A percentile compares a stretch with the other conserved stretches of the same genome.
These are phyloP conservation scores for Cephus spinipes DNA, from an alignment of 2,888 invertebrate species.

Conservation along the genomic window DNA sequence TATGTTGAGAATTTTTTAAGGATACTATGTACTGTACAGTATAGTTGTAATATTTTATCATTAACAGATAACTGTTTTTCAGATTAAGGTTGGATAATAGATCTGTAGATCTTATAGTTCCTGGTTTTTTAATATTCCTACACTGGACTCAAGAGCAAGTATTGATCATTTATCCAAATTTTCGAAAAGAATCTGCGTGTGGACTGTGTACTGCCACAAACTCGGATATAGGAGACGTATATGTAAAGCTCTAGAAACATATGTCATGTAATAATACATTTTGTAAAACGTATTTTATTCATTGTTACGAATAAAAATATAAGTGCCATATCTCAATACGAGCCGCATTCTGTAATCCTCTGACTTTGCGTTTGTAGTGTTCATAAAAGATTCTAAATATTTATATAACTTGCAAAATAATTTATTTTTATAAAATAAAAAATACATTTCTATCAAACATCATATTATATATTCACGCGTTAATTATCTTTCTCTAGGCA, in stretches of 20 bases:
- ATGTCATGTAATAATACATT: not conserved
- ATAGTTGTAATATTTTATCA: not conserved
- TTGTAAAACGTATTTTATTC: not conserved
- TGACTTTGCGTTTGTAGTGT: not conserved
- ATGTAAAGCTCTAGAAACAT: not conserved
- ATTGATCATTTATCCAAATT: slow-evolving; percentile 58
- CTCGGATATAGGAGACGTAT: slow-evolving; percentile 9
- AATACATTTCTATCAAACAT: not conserved
- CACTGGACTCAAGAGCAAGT: slow-evolving; percentile 60
- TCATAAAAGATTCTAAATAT: not conserved
- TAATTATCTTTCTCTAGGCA: slow-evolving; percentile 49
- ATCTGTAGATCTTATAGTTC: slow-evolving; percentile 50
- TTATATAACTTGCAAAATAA: not conserved
- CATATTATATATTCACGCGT: not conserved
- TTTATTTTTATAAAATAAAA: not conserved
- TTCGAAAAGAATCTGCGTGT: slow-evolving; percentile 58
- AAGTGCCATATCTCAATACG: not conserved
- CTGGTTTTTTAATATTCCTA: slow-evolving; percentile 53
- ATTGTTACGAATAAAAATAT: not conserved
- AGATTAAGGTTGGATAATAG: slow-evolving; percentile 50
- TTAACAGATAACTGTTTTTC: slow-evolving; percentile 23
- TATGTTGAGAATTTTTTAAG: not conserved
- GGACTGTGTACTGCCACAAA: slow-evolving; percentile 51
- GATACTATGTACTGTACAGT: not conserved
- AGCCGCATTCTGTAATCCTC: not conserved